Evolutionary conservation across 2,888 invertebrate genomes (phyloP).

Genomic region (Drosophila quinaria): DNA sequence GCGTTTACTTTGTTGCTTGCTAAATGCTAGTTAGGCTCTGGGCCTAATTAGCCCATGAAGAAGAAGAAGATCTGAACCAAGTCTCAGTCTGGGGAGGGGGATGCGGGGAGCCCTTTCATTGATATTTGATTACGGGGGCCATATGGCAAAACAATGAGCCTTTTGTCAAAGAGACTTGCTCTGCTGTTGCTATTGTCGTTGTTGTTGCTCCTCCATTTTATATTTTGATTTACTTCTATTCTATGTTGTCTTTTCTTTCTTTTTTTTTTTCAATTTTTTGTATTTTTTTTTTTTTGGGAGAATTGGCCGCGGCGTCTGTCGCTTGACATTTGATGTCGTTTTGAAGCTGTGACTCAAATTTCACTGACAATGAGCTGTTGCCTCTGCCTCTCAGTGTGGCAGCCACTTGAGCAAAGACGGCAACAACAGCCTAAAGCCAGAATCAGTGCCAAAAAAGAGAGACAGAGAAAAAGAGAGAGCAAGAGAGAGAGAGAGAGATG

Average conservation of each 20-base stretch:
- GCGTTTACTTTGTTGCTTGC: conserved; percentile 1
- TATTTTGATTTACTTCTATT: conserved; percentile 7
- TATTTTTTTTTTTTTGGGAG: conserved; percentile 4
- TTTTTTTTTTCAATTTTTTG: conserved; percentile 10
- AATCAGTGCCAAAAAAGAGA: not conserved
- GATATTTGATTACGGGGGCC: conserved; percentile 69
- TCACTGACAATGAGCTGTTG: conserved; percentile 57
- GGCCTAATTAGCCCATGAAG: conserved; percentile 63
- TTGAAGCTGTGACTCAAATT: conserved; percentile 65
- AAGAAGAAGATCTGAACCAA: conserved; percentile 35
- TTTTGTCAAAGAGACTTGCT: conserved; percentile 47
- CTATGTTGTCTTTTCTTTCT: conserved; percentile 11
- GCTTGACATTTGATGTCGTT: conserved; percentile 73
- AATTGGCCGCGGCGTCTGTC: conserved; percentile 48
- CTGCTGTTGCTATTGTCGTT: not conserved
- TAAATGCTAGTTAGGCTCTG: conserved; percentile 35
- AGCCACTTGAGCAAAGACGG: conserved; percentile 64
- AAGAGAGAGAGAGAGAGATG: conserved; percentile 5
- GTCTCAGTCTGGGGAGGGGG: not conserved
- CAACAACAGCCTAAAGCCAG: conserved; percentile 15
- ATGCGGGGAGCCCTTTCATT: conserved; percentile 50
- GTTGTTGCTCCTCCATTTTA: conserved; percentile 10
- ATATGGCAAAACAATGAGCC: conserved; percentile 67
- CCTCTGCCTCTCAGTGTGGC: conserved; percentile 21
- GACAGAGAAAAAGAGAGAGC: not conserved